Evolutionary conservation across 2,888 invertebrate species (phyloP), one percentile per base, ranked within the genome.

Genomic region (Chrysopilus asiliformis): DNA sequence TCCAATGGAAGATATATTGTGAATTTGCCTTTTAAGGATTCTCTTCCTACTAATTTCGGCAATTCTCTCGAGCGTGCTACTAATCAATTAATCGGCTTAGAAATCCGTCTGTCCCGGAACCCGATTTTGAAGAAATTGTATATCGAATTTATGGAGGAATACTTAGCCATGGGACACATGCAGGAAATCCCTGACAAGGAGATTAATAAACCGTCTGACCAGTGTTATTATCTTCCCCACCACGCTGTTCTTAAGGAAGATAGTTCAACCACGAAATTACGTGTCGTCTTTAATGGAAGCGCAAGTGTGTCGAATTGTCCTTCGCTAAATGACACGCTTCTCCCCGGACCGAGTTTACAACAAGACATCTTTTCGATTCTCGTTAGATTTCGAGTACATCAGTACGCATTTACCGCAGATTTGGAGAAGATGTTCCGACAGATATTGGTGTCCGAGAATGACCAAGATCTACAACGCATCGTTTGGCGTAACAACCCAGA

Each of bases 391-490:
- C 34, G 36, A 6, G 32, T 13, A n/a, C 18, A 22, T 25, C 30
- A 25, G 22, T 35, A 36, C 27, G 34, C 34, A 4, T 29, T 37
- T 13, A 36, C 19, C 8, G 36, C 41, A 8, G 39, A 38, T n/a
- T 31, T 36, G 6, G 36, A 39, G 22, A 42, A 42, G 27, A 44
- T 42, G 40, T 42, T 34, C 14, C 27, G 37, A 2, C 35, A 44
- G 32, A 34, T 42, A 9, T 13, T 16, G 12, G 10, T 43, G 2
- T 13, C 36, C 19, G 20, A 32, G 8, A 18, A 32, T 1, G 34
- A 43, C 17, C 36, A 30, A n/a, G 22, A 37, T 4, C 38, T 27
- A 10, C 41, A 37, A 14, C 27, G 36, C 20, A 32, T 43, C 6
- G 9, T 44, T 6, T 40, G 38, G 44, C 31, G 36, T 31, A 17